Base-by-base conservation (phyloP, 2,888 invertebrate species). In the Chrysomela aeneicollis region DNA sequence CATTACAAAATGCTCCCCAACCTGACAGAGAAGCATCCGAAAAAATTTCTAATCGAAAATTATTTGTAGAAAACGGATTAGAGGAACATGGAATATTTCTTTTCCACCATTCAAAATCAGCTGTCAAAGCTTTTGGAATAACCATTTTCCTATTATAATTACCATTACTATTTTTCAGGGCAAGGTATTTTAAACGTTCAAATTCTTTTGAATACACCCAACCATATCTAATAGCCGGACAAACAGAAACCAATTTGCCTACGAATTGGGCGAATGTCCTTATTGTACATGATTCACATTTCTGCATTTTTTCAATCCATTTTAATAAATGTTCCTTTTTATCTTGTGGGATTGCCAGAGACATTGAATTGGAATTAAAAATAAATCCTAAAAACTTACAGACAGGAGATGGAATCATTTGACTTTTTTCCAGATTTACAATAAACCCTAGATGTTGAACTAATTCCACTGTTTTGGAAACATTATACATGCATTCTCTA, bases 11-110 rank as follows among this genome's bases (percentile, higher is more conserved):
- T 1, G 66, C 66, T 2, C 73, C 73, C 75, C 71, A 74, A 4
- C 69, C 73, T 8, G 68, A 64, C 6, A 52, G 30, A 15, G 73
- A 74, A 15, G 73, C 70, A 59, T 75, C 74, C 8, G 73, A 52
- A 50, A 69, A 75, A 55, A 74, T 73, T 64, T 70, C 72, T n/a
- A 64, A 21, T 18, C 5, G 19, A 59, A 66, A 72, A 1, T 26
- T 8, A 26, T 26, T 26, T 26, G 26, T 26, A 26, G 26, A 8
- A 26, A 26, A 26, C 26, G 26, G 26, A 26, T 26, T 26, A 8
- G 26, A 26, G 8, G 26, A 26, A 26, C 3, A 26, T 5, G 26
- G 8, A 5, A 26, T 26, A 26, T 8, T 26, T 8, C 26, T 26
- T 26, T 26, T 26, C 26, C 26, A 26, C 26, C 26, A 26, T 26